Evolutionary conservation across 2,888 invertebrate species (phyloP), one percentile per base, ranked within the genome.

Genomic region (Eristalis arbustorum): DNA sequence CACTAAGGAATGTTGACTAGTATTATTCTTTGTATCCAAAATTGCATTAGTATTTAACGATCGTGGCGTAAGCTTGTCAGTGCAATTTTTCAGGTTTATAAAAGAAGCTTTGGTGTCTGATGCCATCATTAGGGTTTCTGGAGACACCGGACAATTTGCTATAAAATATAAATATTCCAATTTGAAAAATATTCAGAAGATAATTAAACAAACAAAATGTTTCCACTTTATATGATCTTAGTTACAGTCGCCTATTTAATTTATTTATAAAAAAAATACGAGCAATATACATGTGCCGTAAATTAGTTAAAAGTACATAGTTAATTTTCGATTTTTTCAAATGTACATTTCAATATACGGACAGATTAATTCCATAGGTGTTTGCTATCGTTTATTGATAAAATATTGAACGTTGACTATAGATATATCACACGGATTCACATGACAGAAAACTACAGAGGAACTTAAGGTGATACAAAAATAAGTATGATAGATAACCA

Each of bases 1-100:
- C 28, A 59, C 37, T 67, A 75, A 28, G 34, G 59, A 63, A 67
- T 83, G 77, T 66, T 83, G 83, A 83, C 74, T 75, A 87, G 71
- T 57, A 72, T 67, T 63, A 57, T 40, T 78, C 40, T 68, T 74
- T 61, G 59, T 62, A 59, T 81, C 82, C 37, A 66, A 14, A 59
- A 11, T 56, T 62, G 69, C 61, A 64, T 81, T 73, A 10, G 57
- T 31, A 42, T 59, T 81, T 76, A 42, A 49, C 42, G 81, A 57
- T 49, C 37, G 13, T 68, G 42, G 25, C 37, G 31, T 37, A 69
- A 42, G n/a, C 40, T 74, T 85, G 14, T 85, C 85, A 28, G 18
- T 62, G 40, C 61, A 81, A 64, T 72, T 84, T 59, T 75, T 80
- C 22, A 71, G 56, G 31, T 56, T 67, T 31, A 62, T 22, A 75